These are phyloP conservation scores for Drosophila peninsularis DNA, from an alignment of 2,888 invertebrate species.

Conservation along the genomic window DNA sequence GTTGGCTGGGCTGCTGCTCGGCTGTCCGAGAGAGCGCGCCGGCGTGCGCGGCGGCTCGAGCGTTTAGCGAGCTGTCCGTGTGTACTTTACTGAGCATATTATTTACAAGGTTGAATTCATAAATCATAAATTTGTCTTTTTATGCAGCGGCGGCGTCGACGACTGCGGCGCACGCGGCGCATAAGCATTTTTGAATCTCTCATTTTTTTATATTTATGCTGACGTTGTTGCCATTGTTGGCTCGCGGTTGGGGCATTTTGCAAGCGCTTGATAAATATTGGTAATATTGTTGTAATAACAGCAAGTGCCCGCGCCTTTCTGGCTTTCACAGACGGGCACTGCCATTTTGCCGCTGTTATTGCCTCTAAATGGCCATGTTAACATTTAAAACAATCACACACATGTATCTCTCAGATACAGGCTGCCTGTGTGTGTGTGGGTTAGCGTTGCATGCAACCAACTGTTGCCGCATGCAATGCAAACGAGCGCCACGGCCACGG, in stretches of 20 bases:
- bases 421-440: conserved; percentile 24
- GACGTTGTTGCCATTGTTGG: conserved; percentile 72
- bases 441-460: conserved; percentile 63
- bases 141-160: conserved; percentile 63
- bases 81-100: conserved; percentile 76
- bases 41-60: conserved; percentile 50
- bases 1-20: conserved; percentile 24
- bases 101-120: conserved; percentile 81
- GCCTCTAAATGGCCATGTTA: conserved; percentile 81
- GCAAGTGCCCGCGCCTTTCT: conserved; percentile 76
- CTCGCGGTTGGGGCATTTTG: conserved; percentile 43
- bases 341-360: conserved; percentile 80
- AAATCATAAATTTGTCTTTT: conserved; percentile 82
- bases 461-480: conserved; percentile 70
- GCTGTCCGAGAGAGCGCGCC: conserved; percentile 22
- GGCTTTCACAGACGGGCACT: conserved; percentile 65
- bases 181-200: conserved; percentile 43
- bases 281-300: conserved; percentile 79
- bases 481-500: conserved; percentile 55
- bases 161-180: conserved; percentile 60
- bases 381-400: conserved; percentile 80
- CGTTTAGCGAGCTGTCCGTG: conserved; percentile 74
- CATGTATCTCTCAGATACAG: conserved; percentile 53
- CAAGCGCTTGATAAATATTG: conserved; percentile 75
- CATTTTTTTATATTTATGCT: conserved; percentile 65